Base-by-base conservation (phyloP, 2,797 vertebrate species). In the Eremophila alpestris region DNA sequence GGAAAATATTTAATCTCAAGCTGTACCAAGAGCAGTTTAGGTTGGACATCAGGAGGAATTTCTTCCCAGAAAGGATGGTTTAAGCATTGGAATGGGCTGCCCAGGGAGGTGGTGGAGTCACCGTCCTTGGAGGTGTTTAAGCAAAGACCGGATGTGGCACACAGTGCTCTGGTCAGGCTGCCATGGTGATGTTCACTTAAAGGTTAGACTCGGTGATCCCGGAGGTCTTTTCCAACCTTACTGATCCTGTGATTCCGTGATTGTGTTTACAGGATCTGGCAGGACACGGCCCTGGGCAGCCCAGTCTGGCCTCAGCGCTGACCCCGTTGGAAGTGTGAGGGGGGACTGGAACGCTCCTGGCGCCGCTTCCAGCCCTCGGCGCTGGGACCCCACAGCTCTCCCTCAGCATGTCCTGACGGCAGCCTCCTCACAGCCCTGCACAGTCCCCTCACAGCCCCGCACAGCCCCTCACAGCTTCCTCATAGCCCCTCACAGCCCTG, bases 251-350 rank as follows among this genome's bases (percentile, higher is more conserved):
- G 56, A n/a, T 29, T 29, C 46, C 3, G 1, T 22, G 23, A 29
- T 45, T 58, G 13, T 32, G 2, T 27, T 51, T 63, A 36, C 30
- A 12, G 38, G 11, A 41, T 45, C 19, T 48, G 71, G 15, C 27
- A 41, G 38, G 40, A 30, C 40, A 62, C 2, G 2, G 32, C 11
- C 40, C 34, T 8, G 30, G 8, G 56, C 15, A 46, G 49, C 41
- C 38, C 43, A 17, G n/a, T 16, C 22, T 0, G 0, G 7, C 38
- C 32, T 52, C 40, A 63, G 24, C 2, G 4, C 24, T 5, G 18
- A 40, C 4, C 7, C 13, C 0, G 0, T 10, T 36, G 29, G 38
- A 21, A 73, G 34, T 8, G 5, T 27, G 11, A 73, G 21, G 5
- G 11, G 5, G 5, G 1, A 21, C 9, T 4, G 14, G 6, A 58